A percentile compares a stretch with the other conserved stretches of the same genome.
These are phyloP conservation scores for Volucella inanis DNA, from an alignment of 2,888 invertebrate species.

Conservation along the genomic window DNA sequence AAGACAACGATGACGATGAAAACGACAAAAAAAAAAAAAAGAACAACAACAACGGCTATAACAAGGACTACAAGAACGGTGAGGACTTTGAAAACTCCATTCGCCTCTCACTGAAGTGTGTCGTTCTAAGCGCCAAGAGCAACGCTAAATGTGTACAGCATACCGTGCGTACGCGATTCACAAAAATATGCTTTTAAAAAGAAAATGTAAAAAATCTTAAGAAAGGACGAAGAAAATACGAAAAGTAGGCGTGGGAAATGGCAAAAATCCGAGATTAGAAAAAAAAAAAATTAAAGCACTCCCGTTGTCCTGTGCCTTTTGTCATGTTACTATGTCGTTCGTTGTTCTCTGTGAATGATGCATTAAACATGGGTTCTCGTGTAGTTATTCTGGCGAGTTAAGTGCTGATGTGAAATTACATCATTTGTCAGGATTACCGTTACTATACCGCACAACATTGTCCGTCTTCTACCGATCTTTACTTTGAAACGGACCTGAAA, in stretches of 20 bases:
- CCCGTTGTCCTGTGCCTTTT: conserved; percentile 36
- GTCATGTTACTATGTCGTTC: no score
- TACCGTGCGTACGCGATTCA: conserved; percentile 35
- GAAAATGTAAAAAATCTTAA: conserved; percentile 46
- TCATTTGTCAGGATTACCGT: conserved; percentile 71
- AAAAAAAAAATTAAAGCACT: conserved; percentile 41
- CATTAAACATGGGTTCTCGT: conserved; percentile 67
- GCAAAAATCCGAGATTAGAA: not conserved
- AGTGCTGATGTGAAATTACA: conserved; percentile 72
- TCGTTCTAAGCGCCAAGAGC: conserved; percentile 28
- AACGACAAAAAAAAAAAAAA: not conserved
- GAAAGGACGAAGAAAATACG: conserved; percentile 2
- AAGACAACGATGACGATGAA: conserved; percentile 24
- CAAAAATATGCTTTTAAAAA: conserved; percentile 63
- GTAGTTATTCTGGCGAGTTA: conserved; percentile 64
- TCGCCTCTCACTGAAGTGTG: conserved; percentile 29
- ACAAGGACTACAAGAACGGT: not conserved
- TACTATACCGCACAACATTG: conserved; percentile 1
- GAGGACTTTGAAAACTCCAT: no score
- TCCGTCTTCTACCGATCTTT: not conserved
- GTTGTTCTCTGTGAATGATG: conserved; percentile 44
- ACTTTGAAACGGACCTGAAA: not conserved
- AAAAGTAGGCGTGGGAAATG: no score
- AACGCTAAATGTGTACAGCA: conserved; percentile 45
- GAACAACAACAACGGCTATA: conserved; percentile 17